These are phyloP conservation scores for Microcebus ravelobensis DNA, from an alignment of 2,113 vertebrate genomes.

Conservation along the genomic window DNA sequence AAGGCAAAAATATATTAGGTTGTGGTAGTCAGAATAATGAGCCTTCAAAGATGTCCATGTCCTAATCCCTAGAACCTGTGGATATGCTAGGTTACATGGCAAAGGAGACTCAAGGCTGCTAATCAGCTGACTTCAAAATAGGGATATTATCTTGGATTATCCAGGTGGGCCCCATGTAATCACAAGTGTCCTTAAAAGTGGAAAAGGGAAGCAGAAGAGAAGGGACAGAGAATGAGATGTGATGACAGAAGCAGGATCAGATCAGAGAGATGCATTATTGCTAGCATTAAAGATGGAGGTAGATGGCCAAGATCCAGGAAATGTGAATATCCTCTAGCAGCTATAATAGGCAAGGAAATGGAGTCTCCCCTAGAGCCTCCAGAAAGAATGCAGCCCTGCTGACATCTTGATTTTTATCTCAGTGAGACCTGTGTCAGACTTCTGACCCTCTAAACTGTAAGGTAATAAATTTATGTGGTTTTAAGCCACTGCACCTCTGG, in stretches of 20 bases:
- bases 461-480: conserved; percentile 25
- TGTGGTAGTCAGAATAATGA: not conserved
- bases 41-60: not conserved
- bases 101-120: not conserved
- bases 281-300: conserved; percentile 18
- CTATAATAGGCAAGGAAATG: not conserved
- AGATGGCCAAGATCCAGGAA: not conserved
- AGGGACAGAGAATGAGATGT: not conserved
- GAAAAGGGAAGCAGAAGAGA: not conserved
- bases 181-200: conserved; percentile 17
- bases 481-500: not conserved
- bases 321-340: conserved; percentile 3
- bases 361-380: not conserved
- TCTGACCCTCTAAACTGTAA: not conserved
- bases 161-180: not conserved
- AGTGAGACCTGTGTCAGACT: not conserved
- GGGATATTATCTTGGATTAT: not conserved
- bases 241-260: conserved; percentile 18
- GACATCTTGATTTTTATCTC: conserved; percentile 33
- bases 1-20: conserved; percentile 20
- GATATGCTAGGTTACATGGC: not conserved
- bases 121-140: conserved; percentile 2
- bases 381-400: not conserved
- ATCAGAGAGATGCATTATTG: not conserved
- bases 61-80: not conserved